phyloP scores from a whole-genome alignment of 2,113 vertebrate genomes.

The Acrocephalus arundinaceus region DNA sequence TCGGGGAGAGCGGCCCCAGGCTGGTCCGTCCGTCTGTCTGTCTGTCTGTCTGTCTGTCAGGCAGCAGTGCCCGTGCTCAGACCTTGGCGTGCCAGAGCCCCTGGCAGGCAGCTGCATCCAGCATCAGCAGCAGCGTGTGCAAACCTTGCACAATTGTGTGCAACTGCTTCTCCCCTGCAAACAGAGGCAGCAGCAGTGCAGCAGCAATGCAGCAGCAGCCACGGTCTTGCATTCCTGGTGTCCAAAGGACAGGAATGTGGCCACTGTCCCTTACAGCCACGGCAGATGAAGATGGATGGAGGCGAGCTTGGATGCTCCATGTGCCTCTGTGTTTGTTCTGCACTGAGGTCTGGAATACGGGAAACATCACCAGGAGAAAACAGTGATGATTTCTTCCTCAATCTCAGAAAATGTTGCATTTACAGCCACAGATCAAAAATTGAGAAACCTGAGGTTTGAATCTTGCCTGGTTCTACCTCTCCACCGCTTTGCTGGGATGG shows the following conservation, averaged over 20 bases:
- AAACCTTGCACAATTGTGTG: neutral
- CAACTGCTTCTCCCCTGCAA: neutral
- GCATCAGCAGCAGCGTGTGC: neutral
- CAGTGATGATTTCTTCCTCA: neutral
- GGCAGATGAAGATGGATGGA: neutral
- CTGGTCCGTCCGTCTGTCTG: neutral
- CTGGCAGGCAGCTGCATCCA: no score
- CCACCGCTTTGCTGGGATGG: neutral
- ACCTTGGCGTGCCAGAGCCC: no score
- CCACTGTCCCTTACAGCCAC: neutral
- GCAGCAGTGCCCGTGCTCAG: no score
- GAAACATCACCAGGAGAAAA: neutral
- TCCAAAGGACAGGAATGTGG: slow-evolving; percentile 3
- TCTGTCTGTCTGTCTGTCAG: neutral
- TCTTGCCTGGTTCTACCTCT: neutral
- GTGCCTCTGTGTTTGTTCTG: neutral
- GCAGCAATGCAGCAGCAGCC: neutral
- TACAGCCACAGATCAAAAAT: neutral
- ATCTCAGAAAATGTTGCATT: neutral
- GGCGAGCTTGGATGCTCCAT: neutral
- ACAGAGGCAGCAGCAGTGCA: neutral
- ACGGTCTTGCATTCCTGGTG: neutral
- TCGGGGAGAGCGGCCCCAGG: neutral
- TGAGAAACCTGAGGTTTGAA: neutral
- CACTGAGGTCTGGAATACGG: neutral